Base-by-base conservation (phyloP, 1,140 invertebrate genomes). In the Nasonia giraulti region DNA sequence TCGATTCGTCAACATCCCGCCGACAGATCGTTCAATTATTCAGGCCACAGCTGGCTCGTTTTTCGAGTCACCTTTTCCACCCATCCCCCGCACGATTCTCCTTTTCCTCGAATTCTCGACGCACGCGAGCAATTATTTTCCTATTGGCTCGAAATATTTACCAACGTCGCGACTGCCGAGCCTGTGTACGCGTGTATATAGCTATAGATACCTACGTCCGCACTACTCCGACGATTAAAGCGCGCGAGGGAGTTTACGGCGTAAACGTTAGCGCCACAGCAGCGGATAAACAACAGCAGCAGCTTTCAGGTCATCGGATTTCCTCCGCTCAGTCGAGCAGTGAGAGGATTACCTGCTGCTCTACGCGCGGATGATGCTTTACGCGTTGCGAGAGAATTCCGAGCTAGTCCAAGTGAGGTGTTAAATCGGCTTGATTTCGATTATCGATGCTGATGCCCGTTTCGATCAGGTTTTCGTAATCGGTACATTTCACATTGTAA, bases 11-110 rank as follows among this genome's bases (percentile, higher is more conserved):
- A 74, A 33, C 17, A 74, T 74, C 33, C 37, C 73, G 33, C 3
- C 73, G 73, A 74, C 37, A 74, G 73, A 74, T 74, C 33, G 73
- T 74, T 74, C 33, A 37, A 74, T 74, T 74, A 74, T 74, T 74
- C 33, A 40, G 17, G 17, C 73, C 27, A 71, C 11, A 27, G 10
- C 14, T 31, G 10, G 3, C 14, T 8, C 20, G 14, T 40, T 74
- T 74, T 74, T 74, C 37, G 37, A 74, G 12, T 74, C 73, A 37
- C 17, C 33, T 74, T 74, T 73, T 44, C 8, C 8, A 44, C 10
- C 40, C 40, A 37, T 3, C 12, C 50, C 50, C 11, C 17, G 1
- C 12, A 17, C 12, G 17, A 55, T 55, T 55, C 50, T 55, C 10
- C 31, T 27, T 33, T 73, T 17, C 69, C 31, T 73, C 69, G 4